Conservation (phyloP, 1,140 invertebrate genomes). For the Rhagoletis zephyria region DNA sequence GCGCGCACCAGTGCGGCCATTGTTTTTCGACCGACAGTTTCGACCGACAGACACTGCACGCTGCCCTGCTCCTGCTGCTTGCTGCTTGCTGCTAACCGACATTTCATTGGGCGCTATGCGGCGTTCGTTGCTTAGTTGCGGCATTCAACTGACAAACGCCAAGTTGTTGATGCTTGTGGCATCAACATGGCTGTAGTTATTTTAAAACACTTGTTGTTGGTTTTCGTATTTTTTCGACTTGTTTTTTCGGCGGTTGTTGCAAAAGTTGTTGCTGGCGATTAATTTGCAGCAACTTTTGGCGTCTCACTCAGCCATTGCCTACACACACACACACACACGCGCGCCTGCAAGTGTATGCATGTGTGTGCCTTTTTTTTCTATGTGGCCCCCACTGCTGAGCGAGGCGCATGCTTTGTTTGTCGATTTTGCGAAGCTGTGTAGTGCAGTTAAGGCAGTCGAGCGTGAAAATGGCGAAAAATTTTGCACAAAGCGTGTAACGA, state of each 20-base stretch:
- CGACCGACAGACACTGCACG: background rate
- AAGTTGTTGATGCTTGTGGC: constrained; percentile 41
- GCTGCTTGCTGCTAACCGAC: background rate
- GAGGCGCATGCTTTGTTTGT: background rate
- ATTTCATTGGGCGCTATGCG: background rate
- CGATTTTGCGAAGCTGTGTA: background rate
- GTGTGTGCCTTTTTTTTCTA: background rate
- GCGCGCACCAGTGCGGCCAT: constrained; percentile 23
- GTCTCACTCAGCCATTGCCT: background rate
- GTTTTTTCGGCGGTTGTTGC: background rate
- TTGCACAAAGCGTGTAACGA: background rate
- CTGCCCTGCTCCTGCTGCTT: background rate
- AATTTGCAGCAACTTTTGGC: constrained; percentile 29
- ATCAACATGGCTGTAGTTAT: constrained; percentile 28
- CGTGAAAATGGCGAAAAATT: background rate
- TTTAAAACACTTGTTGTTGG: background rate
- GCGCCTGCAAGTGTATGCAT: background rate
- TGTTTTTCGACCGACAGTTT: background rate
- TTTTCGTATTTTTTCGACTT: background rate
- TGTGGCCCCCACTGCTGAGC: background rate
- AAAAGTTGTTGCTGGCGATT: constrained; percentile 20
- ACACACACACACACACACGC: background rate
- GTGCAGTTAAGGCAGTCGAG: background rate
- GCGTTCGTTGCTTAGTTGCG: background rate
- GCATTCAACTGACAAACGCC: constrained; percentile 19